Conservation (phyloP, 2,797 vertebrate species). For the Anguilla anguilla region DNA sequence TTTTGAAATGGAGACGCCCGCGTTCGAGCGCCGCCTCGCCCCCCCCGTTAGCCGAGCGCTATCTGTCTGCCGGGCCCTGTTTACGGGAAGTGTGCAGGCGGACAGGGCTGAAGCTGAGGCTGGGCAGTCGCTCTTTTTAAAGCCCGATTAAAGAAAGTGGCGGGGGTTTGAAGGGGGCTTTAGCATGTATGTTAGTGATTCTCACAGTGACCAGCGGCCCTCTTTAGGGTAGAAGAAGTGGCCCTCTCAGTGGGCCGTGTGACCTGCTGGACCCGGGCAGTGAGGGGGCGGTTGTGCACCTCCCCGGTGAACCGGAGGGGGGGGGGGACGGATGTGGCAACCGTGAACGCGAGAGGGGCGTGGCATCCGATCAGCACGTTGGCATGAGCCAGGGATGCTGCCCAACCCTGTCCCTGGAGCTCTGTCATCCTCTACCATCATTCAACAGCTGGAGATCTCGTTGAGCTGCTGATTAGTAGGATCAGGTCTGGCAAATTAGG, state of each 20-base stretch:
- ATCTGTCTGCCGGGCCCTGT: not conserved
- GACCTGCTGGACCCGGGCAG: not conserved
- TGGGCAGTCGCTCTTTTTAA: not conserved
- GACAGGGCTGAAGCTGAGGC: not conserved
- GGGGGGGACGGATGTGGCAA: not conserved
- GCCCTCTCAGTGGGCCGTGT: not conserved
- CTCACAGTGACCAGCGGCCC: not conserved
- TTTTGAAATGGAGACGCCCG: not conserved
- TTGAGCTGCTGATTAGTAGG: not conserved
- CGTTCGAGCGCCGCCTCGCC: not conserved
- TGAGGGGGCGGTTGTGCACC: not conserved
- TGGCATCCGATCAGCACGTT: not conserved
- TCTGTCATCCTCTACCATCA: too few species aligned
- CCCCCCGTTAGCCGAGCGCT: not conserved
- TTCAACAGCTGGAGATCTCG: too few species aligned
- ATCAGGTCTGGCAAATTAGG: too few species aligned
- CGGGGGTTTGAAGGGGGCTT: not conserved
- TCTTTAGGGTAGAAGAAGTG: not conserved
- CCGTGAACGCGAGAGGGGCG: not conserved
- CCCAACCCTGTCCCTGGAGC: too few species aligned
- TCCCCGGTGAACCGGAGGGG: not conserved
- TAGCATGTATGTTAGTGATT: not conserved
- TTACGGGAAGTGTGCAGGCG: not conserved
- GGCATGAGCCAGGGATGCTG: too few species aligned
- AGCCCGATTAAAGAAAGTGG: not conserved